These are phyloP conservation scores for Prunella himalayana DNA, from an alignment of 2,113 vertebrate species.

Conservation along the genomic window DNA sequence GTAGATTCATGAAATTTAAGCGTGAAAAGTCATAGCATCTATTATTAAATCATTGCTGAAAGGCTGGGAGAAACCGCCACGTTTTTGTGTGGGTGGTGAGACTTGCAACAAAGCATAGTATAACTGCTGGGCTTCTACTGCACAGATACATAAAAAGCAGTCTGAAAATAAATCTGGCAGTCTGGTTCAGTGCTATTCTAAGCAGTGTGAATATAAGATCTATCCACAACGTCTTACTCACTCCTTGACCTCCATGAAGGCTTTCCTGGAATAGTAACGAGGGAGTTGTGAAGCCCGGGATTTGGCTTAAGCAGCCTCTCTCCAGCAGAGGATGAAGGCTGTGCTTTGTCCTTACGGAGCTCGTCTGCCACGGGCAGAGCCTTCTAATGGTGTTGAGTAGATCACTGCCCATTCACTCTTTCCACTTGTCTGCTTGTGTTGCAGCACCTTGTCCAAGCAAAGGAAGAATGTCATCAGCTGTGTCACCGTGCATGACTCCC, in stretches of 20 bases:
- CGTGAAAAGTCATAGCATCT: constrained; percentile 7
- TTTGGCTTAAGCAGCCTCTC: neutral
- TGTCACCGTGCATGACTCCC: constrained; percentile 97
- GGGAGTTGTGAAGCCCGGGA: neutral
- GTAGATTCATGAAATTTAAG: constrained; percentile 26
- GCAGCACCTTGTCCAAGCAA: constrained; percentile 91
- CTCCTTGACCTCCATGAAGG: constrained; percentile 39
- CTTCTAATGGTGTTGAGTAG: fast-evolving
- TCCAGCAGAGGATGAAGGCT: neutral
- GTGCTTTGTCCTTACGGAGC: neutral
- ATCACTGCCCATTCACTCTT: neutral
- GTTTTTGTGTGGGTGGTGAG: constrained; percentile 46
- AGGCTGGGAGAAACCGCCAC: neutral
- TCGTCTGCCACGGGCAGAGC: fast-evolving
- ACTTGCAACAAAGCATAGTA: constrained; percentile 55
- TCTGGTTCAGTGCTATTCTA: constrained; percentile 51
- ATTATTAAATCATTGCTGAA: constrained; percentile 57
- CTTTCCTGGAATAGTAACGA: constrained; percentile 51
- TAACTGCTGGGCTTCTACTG: constrained; percentile 40
- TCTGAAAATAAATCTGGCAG: constrained; percentile 56
- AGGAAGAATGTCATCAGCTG: constrained; percentile 99
- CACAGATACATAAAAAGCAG: constrained; percentile 37
- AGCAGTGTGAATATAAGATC: constrained; percentile 18
- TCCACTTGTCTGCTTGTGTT: neutral
- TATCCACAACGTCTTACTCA: constrained; percentile 28